Conservation (phyloP, 2,797 vertebrate genomes). For the Scolopax rusticola region DNA sequence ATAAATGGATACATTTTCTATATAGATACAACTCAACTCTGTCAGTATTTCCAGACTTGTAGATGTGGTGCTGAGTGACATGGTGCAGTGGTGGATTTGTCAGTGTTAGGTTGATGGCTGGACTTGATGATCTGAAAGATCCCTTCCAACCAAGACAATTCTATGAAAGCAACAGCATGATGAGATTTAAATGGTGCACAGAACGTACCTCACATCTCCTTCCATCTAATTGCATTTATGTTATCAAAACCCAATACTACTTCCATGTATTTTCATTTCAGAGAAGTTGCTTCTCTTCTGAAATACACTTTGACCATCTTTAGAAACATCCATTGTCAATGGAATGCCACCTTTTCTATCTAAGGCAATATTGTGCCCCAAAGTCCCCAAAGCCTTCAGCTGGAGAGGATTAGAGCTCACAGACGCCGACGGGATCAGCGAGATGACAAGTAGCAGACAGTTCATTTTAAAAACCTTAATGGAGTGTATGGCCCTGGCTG, state of each 20-base stretch:
- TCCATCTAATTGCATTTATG: not conserved
- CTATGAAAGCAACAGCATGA: not conserved
- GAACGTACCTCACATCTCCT: fast-evolving
- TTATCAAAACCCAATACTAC: not conserved
- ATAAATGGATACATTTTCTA: not conserved
- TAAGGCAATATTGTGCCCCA: not conserved
- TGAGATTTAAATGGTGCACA: not conserved
- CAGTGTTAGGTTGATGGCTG: not conserved
- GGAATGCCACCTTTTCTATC: conserved; percentile 1
- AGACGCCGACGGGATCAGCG: conserved; percentile 66
- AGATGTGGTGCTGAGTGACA: not conserved
- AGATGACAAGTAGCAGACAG: conserved; percentile 81
- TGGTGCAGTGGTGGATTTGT: not conserved
- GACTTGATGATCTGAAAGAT: not conserved
- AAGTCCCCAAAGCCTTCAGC: conserved; percentile 47
- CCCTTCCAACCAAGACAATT: not conserved
- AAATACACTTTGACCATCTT: not conserved
- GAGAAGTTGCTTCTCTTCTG: not conserved
- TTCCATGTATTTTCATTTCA: not conserved
- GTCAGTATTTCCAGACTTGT: not conserved
- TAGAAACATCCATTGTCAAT: not conserved
- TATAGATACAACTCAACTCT: fast-evolving
- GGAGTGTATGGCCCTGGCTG: conserved; percentile 86
- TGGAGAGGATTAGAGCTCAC: conserved; percentile 70
- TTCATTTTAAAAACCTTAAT: conserved; percentile 91